Evolutionary conservation across 2,113 vertebrate genomes (phyloP), one percentile per base, ranked within the genome.

Genomic region (Carettochelys insculpta): DNA sequence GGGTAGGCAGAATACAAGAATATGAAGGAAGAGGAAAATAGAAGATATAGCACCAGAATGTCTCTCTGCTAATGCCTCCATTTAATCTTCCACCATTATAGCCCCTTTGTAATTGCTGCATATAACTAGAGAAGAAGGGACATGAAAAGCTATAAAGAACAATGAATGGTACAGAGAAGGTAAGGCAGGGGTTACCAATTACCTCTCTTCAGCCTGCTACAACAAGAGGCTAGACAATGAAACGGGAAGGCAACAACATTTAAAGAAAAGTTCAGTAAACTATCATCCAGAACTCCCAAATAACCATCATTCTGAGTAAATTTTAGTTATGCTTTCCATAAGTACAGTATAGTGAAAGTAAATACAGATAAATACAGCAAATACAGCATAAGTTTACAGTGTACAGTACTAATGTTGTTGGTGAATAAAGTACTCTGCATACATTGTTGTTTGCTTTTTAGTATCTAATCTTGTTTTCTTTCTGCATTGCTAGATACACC

Each of bases 231-330:
- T 19, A 61, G 2, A 53, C 13, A 58, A 20, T 38, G 8, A 86
- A 0, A 41, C 6, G n/a, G 9, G 81, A 86, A 77, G 25, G 10
- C 68, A 89, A 11, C 13, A 82, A 61, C 38, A 52, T 80, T 78
- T 54, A 65, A 84, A 65, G 86, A 78, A 50, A 50, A 50, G 48
- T n/a, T n/a, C n/a, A n/a, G n/a, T n/a, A n/a, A n/a, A n/a, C n/a
- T n/a, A n/a, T n/a, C n/a, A n/a, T n/a, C n/a, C n/a, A n/a, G n/a
- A n/a, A n/a, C n/a, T n/a, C n/a, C n/a, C n/a, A n/a, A n/a, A n/a
- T n/a, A n/a, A n/a, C n/a, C n/a, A n/a, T n/a, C n/a, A n/a, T n/a
- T n/a, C n/a, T n/a, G n/a, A n/a, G n/a, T n/a, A n/a, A n/a, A n/a
- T n/a, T n/a, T n/a, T n/a, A n/a, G n/a, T n/a, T n/a, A n/a, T n/a